Evolutionary conservation across 2,113 vertebrate species (phyloP).

Genomic region (Lophochroa leadbeateri): DNA sequence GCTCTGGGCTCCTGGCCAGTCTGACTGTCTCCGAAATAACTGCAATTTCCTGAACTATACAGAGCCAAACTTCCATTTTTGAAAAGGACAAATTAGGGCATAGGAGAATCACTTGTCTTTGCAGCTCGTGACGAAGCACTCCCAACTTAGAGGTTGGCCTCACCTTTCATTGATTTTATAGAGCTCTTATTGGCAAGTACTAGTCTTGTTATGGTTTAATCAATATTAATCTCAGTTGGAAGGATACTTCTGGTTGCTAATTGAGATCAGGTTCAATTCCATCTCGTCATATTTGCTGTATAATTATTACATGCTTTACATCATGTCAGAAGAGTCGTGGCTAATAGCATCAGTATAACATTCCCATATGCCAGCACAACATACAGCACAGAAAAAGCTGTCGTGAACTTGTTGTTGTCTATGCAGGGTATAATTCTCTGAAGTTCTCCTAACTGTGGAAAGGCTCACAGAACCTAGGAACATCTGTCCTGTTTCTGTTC

Average conservation of each 20-base stretch:
- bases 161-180: constrained; percentile 64
- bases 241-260: constrained; percentile 67
- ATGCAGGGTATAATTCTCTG: background rate
- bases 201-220: constrained; percentile 62
- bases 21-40: constrained; percentile 12
- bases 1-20: constrained; percentile 43
- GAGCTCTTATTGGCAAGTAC: constrained; percentile 62
- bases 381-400: background rate
- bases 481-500: background rate
- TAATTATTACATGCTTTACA: constrained; percentile 61
- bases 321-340: constrained; percentile 31
- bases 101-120: constrained; percentile 51
- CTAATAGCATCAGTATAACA: background rate
- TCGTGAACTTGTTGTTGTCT: background rate
- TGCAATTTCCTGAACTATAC: constrained; percentile 52
- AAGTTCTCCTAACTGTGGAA: background rate
- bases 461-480: background rate
- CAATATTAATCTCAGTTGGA: constrained; percentile 69
- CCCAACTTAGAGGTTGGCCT: constrained; percentile 54
- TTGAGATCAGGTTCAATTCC: constrained; percentile 63
- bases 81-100: constrained; percentile 56
- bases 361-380: background rate
- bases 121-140: constrained; percentile 31
- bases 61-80: constrained; percentile 48
- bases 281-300: constrained; percentile 40